Conservation (phyloP, 1,140 invertebrate species). For the Wiebesia pumilae region DNA sequence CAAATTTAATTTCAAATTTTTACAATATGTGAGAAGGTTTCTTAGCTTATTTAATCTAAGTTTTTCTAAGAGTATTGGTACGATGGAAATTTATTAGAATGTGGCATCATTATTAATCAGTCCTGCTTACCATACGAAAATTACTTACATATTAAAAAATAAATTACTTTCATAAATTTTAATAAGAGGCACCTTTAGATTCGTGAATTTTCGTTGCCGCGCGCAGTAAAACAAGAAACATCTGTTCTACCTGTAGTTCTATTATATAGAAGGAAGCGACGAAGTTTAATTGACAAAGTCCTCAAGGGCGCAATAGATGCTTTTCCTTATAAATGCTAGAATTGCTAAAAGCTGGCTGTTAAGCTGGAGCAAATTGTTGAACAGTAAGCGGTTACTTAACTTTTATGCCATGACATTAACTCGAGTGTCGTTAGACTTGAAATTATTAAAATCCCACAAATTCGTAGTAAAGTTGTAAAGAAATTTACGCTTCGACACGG, state of each 20-base stretch:
- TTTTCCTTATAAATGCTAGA: neutral
- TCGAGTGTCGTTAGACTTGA: slow-evolving; percentile 34
- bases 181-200: neutral
- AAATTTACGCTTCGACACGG: slow-evolving; percentile 45
- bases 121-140: too few species aligned
- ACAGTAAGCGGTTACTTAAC: slow-evolving; percentile 31
- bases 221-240: neutral
- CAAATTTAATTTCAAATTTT: too few species aligned
- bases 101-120: neutral
- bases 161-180: neutral
- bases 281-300: slow-evolving; percentile 37
- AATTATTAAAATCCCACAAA: slow-evolving; percentile 31
- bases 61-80: too few species aligned
- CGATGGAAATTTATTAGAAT: too few species aligned
- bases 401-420: slow-evolving; percentile 40
- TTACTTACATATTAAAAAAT: neutral
- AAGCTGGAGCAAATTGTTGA: neutral
- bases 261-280: neutral
- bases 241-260: neutral
- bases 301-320: slow-evolving; percentile 19
- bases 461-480: slow-evolving; percentile 28
- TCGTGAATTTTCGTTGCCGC: neutral
- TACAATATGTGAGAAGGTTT: too few species aligned
- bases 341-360: slow-evolving; percentile 1
- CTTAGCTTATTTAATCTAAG: too few species aligned